Conservation (phyloP, 2,797 vertebrate species). For the Myotis vivesi region DNA sequence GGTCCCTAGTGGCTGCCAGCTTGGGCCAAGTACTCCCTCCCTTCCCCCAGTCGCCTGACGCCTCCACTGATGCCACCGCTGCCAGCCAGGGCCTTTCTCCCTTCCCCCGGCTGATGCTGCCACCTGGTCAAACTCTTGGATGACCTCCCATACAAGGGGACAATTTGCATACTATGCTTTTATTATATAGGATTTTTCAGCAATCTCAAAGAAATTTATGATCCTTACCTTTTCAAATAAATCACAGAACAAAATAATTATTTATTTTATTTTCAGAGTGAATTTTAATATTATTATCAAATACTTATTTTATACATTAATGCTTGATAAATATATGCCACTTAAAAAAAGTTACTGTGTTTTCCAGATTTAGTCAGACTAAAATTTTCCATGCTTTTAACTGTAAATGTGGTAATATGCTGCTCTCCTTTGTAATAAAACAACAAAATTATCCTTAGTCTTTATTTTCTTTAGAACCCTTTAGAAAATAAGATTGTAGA, state of each 20-base stretch:
- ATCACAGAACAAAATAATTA: not conserved
- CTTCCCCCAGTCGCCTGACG: too few species aligned
- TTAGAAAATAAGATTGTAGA: not conserved
- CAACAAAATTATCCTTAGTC: not conserved
- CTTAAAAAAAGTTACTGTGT: not conserved
- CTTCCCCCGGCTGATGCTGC: fast-evolving
- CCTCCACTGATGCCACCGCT: too few species aligned
- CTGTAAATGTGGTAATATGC: not conserved
- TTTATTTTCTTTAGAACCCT: not conserved
- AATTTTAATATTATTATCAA: conserved; percentile 13
- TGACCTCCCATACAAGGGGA: too few species aligned
- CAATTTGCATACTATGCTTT: too few species aligned
- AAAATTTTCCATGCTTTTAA: not conserved
- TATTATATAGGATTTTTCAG: not conserved
- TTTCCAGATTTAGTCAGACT: not conserved
- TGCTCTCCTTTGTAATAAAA: not conserved
- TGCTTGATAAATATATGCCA: not conserved
- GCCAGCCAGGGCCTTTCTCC: too few species aligned
- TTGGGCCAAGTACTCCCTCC: too few species aligned
- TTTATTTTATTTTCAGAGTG: not conserved
- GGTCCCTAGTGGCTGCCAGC: too few species aligned
- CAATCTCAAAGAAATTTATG: not conserved
- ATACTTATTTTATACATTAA: not conserved
- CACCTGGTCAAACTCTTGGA: too few species aligned
- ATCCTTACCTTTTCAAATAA: not conserved